Base-by-base conservation (phyloP, 2,797 vertebrate species). In the Megalops cyprinoides region DNA sequence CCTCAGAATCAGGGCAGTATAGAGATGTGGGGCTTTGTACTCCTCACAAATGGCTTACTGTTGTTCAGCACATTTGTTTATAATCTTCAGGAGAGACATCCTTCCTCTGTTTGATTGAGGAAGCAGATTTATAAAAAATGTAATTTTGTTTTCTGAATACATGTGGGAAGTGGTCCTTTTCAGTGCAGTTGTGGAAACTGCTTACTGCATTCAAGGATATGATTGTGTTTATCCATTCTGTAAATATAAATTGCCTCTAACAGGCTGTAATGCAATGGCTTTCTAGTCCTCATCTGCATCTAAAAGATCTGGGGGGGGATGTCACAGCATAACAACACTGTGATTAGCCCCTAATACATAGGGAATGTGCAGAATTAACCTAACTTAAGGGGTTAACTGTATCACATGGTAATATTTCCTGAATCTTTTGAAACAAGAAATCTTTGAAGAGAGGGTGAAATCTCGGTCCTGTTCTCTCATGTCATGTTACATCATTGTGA, bases 111-210 rank as follows among this genome's bases (percentile, higher is more conserved):
- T 7, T 71, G 67, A 71, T 71, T 71, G 67, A 71, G 44, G 39
- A 71, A 44, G 39, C 39, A 44, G 18, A 71, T 71, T 71, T 71
- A 71, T 42, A 44, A 44, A 39, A n/a, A 71, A 71, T 71, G n/a
- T 71, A 71, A 71, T 71, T 71, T 71, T 42, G 37, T 44, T 71
- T 71, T 71, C 7, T 71, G 67, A 71, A 44, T 71, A 39, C 23
- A 23, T 39, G 25, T 18, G 20, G 39, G 67, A 71, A 71, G 67
- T 71, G 67, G 67, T 71, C 39, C 39, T 71, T 71, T 71, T 37
- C n/a, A 39, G 39, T 39, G 42, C 67, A 44, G 67, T 39, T 69
- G 65, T 69, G 65, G 65, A 65, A 69, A 18, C 65, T 69, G 65
- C 44, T 71, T 71, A 71, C 37, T 42, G 39, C 67, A 44, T 42